These are phyloP conservation scores for Lithobates pipiens DNA, from an alignment of 2,797 vertebrate genomes.

Conservation along the genomic window DNA sequence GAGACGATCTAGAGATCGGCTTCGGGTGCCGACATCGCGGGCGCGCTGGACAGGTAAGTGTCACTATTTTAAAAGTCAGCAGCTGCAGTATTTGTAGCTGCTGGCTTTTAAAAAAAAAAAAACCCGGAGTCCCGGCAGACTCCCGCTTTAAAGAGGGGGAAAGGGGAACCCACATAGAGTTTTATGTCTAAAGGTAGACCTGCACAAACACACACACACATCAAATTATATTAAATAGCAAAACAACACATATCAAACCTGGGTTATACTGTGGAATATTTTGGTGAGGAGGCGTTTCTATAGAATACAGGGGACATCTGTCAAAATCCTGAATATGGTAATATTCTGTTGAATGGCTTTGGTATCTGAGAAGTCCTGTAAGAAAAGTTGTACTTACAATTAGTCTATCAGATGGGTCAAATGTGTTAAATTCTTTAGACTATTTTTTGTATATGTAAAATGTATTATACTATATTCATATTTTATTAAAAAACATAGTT, in stretches of 20 bases:
- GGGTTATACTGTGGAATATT: slow-evolving; percentile 69
- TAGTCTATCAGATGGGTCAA: too few species aligned
- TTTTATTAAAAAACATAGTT: neutral
- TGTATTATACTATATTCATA: neutral
- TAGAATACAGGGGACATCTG: slow-evolving; percentile 67
- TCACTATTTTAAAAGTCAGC: too few species aligned
- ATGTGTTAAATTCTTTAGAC: too few species aligned
- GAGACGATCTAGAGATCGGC: too few species aligned
- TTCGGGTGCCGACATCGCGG: too few species aligned
- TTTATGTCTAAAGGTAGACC: too few species aligned
- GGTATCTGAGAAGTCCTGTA: slow-evolving; percentile 69
- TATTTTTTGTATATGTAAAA: neutral
- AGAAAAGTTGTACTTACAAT: slow-evolving; percentile 1
- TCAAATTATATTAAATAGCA: neutral
- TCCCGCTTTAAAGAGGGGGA: too few species aligned
- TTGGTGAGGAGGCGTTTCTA: slow-evolving; percentile 67
- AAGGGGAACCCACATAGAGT: too few species aligned
- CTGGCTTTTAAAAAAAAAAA: too few species aligned
- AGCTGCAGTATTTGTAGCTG: too few species aligned
- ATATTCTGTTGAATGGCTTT: slow-evolving; percentile 54
- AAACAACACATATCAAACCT: slow-evolving; percentile 44
- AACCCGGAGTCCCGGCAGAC: too few species aligned
- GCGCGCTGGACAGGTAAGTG: too few species aligned
- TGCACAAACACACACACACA: neutral
- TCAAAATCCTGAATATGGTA: slow-evolving; percentile 67